Percentiles rank a stretch among this genome's conserved stretches.
These are phyloP conservation scores for Drosophila littoralis DNA, from an alignment of 1,140 invertebrate species.

Conservation along the genomic window DNA sequence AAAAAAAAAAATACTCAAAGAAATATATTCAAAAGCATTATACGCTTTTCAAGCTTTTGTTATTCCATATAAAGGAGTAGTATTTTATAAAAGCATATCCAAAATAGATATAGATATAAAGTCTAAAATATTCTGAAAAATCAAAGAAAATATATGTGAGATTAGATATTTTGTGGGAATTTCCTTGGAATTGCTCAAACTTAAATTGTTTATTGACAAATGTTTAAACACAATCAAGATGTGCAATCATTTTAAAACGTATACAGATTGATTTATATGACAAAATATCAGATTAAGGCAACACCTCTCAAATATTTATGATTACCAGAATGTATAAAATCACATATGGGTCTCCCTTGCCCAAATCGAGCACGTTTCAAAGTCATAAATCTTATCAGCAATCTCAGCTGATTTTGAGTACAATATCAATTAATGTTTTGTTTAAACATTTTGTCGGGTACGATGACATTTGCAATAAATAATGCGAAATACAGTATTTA, in stretches of 20 bases:
- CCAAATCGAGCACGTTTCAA: conserved; percentile 1
- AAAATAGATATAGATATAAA: too few species aligned
- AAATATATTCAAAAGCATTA: too few species aligned
- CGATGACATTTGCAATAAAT: conserved; percentile 62
- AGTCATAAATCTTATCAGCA: conserved; percentile 41
- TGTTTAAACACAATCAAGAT: too few species aligned
- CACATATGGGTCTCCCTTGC: not conserved
- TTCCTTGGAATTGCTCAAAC: too few species aligned
- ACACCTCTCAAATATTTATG: not conserved
- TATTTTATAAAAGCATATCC: too few species aligned
- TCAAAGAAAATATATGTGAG: too few species aligned
- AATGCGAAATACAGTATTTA: conserved; percentile 21
- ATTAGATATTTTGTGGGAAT: too few species aligned
- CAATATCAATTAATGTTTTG: conserved; percentile 52
- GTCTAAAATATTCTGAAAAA: too few species aligned
- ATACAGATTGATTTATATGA: not conserved
- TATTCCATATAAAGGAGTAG: too few species aligned
- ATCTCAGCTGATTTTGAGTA: conserved; percentile 58
- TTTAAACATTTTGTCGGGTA: conserved; percentile 21
- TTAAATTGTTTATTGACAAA: too few species aligned
- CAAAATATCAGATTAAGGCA: not conserved
- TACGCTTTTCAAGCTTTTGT: too few species aligned
- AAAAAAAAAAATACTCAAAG: not conserved
- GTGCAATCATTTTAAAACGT: too few species aligned
- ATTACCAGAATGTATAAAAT: not conserved